Conservation (phyloP, 2,797 vertebrate species). For the Darevskia nairensis region DNA sequence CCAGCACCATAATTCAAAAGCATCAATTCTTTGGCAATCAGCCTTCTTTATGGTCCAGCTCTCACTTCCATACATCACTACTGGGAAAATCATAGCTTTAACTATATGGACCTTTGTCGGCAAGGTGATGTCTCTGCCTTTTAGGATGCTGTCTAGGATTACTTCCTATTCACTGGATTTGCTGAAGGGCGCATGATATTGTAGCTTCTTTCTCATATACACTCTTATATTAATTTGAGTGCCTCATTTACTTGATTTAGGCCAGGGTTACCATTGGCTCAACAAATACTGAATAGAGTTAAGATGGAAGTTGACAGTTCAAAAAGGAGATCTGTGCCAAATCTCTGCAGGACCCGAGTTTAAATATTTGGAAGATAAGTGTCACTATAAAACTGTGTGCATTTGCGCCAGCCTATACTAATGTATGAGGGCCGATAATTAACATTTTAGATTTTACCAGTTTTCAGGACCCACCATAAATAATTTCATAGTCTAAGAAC, state of each 20-base stretch:
- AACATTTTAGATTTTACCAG: background rate
- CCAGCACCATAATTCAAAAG: too few relatives aligned
- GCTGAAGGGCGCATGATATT: too few relatives aligned
- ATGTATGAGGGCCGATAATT: background rate
- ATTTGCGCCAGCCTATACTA: background rate
- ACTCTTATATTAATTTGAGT: constrained; percentile 9
- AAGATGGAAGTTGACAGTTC: rapidly evolving
- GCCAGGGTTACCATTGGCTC: background rate
- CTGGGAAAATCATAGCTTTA: too few relatives aligned
- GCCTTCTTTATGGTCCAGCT: too few relatives aligned
- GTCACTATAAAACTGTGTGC: background rate
- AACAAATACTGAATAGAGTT: background rate
- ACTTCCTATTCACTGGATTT: background rate
- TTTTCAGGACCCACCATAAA: background rate
- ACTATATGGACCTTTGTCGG: too few relatives aligned
- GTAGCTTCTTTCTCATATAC: background rate
- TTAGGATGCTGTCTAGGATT: background rate
- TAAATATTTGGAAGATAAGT: constrained; percentile 21
- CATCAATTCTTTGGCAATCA: too few relatives aligned
- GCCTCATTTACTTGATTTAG: background rate
- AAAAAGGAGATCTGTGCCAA: background rate
- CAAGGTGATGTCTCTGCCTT: too few relatives aligned
- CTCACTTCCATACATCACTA: too few relatives aligned
- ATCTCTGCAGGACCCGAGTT: background rate
- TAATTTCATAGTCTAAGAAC: background rate